A percentile compares a stretch with the other conserved stretches of the same genome.
Evolutionary conservation across 2,888 invertebrate genomes (phyloP).

Genomic region (Scelioninae gen. 1): DNA sequence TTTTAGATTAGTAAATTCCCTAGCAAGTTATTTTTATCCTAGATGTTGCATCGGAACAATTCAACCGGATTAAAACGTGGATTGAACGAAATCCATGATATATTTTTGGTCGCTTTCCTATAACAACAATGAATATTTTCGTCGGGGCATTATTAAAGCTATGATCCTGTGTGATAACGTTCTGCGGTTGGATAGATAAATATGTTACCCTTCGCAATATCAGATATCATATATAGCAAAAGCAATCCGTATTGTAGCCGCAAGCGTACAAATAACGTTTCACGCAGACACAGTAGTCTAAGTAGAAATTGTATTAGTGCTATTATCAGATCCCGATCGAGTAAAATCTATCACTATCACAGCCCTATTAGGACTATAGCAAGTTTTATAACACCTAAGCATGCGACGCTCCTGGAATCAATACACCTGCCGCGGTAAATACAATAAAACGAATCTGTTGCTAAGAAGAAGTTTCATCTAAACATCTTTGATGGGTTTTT

Average conservation of each 20-base stretch:
- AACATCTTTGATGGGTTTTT: background rate
- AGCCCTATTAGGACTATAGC: conserved; percentile 55
- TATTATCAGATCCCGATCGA: conserved; percentile 58
- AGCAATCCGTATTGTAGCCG: conserved; percentile 50
- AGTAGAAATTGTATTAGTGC: conserved; percentile 49
- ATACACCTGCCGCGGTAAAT: conserved; percentile 39
- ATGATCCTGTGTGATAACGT: conserved; percentile 38
- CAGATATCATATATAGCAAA: conserved; percentile 47
- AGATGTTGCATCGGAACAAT: no score
- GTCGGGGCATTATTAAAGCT: conserved; percentile 41
- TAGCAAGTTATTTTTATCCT: no score
- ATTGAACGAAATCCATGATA: background rate
- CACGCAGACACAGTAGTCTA: conserved; percentile 24
- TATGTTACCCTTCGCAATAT: conserved; percentile 46
- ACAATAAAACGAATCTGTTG: conserved; percentile 8
- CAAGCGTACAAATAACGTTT: conserved; percentile 40
- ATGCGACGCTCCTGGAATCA: conserved; percentile 61
- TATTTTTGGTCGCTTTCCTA: conserved; percentile 8
- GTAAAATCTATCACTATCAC: conserved; percentile 58
- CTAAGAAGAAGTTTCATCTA: background rate
- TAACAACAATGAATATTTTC: conserved; percentile 27
- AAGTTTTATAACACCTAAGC: conserved; percentile 61
- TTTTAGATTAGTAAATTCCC: no score
- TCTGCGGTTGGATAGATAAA: conserved; percentile 51
- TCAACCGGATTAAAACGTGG: conserved; percentile 5